phyloP scores from a whole-genome alignment of 2,797 vertebrate genomes.

The Argya squamiceps region DNA sequence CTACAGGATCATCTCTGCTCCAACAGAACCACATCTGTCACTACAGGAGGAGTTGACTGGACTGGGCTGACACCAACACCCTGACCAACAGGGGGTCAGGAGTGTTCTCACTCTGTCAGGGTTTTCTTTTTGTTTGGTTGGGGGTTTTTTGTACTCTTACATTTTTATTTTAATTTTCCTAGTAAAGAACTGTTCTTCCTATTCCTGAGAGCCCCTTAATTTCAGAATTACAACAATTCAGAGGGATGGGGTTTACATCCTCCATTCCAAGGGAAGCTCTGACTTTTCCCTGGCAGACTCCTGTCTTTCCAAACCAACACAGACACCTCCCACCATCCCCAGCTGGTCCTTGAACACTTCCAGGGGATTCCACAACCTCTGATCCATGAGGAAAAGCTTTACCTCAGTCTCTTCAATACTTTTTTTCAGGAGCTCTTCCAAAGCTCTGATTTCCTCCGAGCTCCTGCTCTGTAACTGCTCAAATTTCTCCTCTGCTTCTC shows the following conservation, averaged over 20 bases:
- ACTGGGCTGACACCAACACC: no score
- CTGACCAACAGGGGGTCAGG: no score
- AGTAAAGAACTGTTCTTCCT: no score
- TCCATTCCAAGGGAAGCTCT: no score
- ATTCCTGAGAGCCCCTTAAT: background rate
- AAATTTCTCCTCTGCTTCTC: conserved; percentile 59
- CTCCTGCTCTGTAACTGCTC: conserved; percentile 47
- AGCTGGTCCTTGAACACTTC: background rate
- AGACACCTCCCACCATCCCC: fast-evolving
- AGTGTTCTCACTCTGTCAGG: no score
- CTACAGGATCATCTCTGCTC: no score
- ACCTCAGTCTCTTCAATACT: conserved; percentile 79
- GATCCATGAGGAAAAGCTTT: background rate
- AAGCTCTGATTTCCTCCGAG: conserved; percentile 28
- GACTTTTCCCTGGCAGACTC: no score
- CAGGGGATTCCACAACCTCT: background rate
- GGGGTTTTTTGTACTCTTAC: no score
- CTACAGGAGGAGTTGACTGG: no score
- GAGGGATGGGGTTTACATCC: background rate
- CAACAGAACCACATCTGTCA: no score
- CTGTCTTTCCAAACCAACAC: background rate
- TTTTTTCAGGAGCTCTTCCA: conserved; percentile 75
- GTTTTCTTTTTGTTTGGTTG: background rate
- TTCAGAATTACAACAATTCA: background rate
- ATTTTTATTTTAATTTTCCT: no score